Conservation (phyloP, 37 sponge, comb jelly and placozoan genomes). For the Eunapius fragilis region DNA sequence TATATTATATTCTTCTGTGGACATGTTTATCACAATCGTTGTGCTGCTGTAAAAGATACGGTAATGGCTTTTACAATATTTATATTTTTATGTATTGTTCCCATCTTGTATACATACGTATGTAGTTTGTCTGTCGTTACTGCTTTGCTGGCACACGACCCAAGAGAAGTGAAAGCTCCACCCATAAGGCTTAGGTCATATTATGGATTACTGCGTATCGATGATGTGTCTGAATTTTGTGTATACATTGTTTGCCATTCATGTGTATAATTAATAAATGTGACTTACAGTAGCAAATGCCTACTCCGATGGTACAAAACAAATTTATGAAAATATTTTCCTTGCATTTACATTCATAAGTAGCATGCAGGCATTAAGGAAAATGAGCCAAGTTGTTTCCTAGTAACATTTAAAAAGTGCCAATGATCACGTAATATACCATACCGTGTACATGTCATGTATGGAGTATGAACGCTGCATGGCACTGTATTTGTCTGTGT, state of each 20-base stretch:
- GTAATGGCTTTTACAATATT: background rate
- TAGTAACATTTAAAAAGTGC: too few species aligned
- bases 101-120: background rate
- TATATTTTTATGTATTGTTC: background rate
- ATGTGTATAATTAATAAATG: background rate
- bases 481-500: too few species aligned
- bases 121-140: background rate
- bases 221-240: too few species aligned
- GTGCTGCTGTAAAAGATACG: slow-evolving; percentile 24
- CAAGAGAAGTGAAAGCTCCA: background rate
- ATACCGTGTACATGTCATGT: too few species aligned
- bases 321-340: too few species aligned
- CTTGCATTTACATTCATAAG: too few species aligned
- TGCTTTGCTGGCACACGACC: background rate
- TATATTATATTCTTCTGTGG: slow-evolving; percentile 83
- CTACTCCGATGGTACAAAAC: too few species aligned
- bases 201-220: background rate
- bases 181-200: background rate
- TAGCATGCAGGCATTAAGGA: too few species aligned
- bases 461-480: too few species aligned
- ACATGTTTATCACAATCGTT: slow-evolving; percentile 77
- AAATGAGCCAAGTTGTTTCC: too few species aligned
- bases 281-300: too few species aligned
- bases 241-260: background rate
- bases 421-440: too few species aligned